A percentile compares a stretch with the other conserved stretches of the same genome.
Conservation (phyloP, 2,888 invertebrate species). For the Amphipoea lucens region DNA sequence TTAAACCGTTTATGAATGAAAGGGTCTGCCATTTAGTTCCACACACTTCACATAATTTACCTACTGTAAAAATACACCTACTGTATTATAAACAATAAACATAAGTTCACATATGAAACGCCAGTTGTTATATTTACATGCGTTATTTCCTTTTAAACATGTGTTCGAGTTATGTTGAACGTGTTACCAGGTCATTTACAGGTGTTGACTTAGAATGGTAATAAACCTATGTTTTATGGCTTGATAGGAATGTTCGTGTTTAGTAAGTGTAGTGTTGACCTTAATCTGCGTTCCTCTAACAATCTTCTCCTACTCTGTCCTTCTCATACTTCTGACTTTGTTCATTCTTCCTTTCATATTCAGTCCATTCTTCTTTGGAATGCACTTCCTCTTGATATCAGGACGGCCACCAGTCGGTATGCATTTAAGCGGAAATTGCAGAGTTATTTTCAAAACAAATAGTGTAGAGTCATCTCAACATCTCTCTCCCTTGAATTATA, state of each 20-base stretch:
- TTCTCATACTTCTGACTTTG: too few relatives aligned
- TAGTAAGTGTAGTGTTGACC: slow-evolving; percentile 15
- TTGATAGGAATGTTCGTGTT: slow-evolving; percentile 24
- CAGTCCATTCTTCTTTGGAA: too few relatives aligned
- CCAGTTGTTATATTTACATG: slow-evolving; percentile 1
- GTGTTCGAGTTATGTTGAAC: slow-evolving; percentile 27
- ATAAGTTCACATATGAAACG: not conserved
- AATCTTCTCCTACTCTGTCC: too few relatives aligned
- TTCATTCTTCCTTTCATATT: too few relatives aligned
- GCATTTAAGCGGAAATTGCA: too few relatives aligned
- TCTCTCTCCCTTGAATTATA: too few relatives aligned
- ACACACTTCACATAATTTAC: not conserved
- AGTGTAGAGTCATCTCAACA: too few relatives aligned
- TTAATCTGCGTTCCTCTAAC: too few relatives aligned
- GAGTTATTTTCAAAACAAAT: too few relatives aligned
- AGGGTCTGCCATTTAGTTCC: not conserved
- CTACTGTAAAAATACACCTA: not conserved
- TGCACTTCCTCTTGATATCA: too few relatives aligned
- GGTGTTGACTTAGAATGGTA: slow-evolving; percentile 30
- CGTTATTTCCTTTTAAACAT: slow-evolving; percentile 11
- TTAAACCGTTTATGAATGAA: slow-evolving; percentile 3
- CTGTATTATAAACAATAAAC: not conserved
- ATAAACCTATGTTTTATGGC: slow-evolving; percentile 26
- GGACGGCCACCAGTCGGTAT: too few relatives aligned
- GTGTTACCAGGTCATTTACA: slow-evolving; percentile 22